Conservation (phyloP, 2,797 vertebrate genomes). For the Sebastes iracundus region DNA sequence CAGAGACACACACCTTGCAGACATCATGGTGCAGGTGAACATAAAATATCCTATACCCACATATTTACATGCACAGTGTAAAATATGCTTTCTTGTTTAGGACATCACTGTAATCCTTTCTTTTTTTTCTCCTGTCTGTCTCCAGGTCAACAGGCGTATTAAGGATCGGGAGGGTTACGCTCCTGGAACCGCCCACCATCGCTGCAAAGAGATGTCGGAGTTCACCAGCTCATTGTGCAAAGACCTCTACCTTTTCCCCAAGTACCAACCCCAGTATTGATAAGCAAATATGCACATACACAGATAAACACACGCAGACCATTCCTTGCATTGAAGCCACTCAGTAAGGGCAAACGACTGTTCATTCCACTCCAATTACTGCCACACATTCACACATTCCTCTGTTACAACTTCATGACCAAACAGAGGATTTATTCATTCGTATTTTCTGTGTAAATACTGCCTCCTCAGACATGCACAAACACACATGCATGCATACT, state of each 20-base stretch:
- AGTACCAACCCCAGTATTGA: conserved; percentile 80
- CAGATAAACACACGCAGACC: conserved; percentile 30
- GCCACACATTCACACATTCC: conserved; percentile 57
- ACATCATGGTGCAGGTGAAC: conserved; percentile 94
- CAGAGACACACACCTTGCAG: conserved; percentile 90
- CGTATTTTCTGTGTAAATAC: conserved; percentile 42
- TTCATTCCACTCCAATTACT: conserved; percentile 27
- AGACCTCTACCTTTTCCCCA: conserved; percentile 95
- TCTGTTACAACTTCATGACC: conserved; percentile 20
- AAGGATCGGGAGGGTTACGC: conserved; percentile 95
- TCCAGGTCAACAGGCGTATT: conserved; percentile 91
- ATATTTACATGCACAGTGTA: background rate
- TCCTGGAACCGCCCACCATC: conserved; percentile 93
- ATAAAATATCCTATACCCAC: background rate
- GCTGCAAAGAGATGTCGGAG: conserved; percentile 99
- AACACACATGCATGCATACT: background rate
- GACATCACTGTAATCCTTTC: background rate
- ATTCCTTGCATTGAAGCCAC: conserved; percentile 39
- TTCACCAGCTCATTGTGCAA: conserved; percentile 95
- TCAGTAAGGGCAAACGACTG: conserved; percentile 1
- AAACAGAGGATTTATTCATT: conserved; percentile 47
- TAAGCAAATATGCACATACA: conserved; percentile 17
- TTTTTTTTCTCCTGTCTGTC: background rate
- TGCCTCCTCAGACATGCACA: conserved; percentile 1
- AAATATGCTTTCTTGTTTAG: background rate